Evolutionary conservation across 2,797 vertebrate species (phyloP).

Genomic region (Etheostoma perlongum): DNA sequence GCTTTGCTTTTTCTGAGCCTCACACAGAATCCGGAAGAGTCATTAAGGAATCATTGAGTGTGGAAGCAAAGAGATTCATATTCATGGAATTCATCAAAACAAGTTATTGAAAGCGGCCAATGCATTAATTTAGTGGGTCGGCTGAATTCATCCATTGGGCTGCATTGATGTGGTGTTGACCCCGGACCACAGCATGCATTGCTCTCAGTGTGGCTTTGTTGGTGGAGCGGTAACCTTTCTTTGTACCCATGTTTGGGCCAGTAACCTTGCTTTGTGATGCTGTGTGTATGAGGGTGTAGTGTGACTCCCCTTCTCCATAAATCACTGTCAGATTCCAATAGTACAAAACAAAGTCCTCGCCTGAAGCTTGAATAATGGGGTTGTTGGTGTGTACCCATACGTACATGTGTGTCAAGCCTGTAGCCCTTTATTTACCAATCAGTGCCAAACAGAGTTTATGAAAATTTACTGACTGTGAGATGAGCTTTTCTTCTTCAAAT

Average conservation of each 20-base stretch:
- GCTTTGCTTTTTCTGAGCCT: constrained; percentile 20
- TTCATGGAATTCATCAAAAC: constrained; percentile 70
- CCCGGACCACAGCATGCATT: constrained; percentile 52
- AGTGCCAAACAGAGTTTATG: constrained; percentile 68
- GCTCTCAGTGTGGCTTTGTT: constrained; percentile 75
- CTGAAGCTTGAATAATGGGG: constrained; percentile 73
- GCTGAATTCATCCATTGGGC: constrained; percentile 55
- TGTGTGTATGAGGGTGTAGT: constrained; percentile 80
- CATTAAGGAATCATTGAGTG: constrained; percentile 63
- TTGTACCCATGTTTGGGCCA: constrained; percentile 75
- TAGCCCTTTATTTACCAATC: constrained; percentile 75
- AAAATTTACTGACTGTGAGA: constrained; percentile 82
- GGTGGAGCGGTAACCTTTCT: constrained; percentile 75
- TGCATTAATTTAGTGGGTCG: constrained; percentile 55
- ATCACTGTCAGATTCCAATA: constrained; percentile 84
- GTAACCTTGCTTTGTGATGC: constrained; percentile 80
- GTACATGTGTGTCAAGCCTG: constrained; percentile 59
- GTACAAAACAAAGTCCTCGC: constrained; percentile 76
- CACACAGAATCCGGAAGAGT: constrained; percentile 53
- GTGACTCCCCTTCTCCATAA: constrained; percentile 82
- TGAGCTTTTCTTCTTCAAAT: constrained; percentile 70
- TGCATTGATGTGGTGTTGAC: constrained; percentile 72
- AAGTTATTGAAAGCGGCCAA: constrained; percentile 62
- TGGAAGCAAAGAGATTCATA: constrained; percentile 55
- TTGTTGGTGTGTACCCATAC: constrained; percentile 34